These are phyloP conservation scores for Chrysopa pallens DNA, from an alignment of 1,140 invertebrate species.

Conservation along the genomic window DNA sequence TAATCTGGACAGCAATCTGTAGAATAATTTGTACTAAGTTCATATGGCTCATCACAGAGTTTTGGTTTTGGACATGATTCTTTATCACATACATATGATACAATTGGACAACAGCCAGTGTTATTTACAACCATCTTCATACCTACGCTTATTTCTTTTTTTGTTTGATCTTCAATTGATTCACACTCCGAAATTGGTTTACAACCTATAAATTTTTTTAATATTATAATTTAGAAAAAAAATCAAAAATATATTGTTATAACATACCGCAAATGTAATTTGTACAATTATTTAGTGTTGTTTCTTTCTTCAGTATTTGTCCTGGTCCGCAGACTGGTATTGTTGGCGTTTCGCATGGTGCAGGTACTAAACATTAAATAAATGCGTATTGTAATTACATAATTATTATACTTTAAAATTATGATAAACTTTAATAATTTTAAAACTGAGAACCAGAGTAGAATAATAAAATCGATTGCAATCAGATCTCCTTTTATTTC, in stretches of 20 bases:
- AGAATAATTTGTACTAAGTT: slow-evolving; percentile 22
- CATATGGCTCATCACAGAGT: slow-evolving; percentile 37
- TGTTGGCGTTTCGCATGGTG: slow-evolving; percentile 36
- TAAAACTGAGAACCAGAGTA: too few species aligned
- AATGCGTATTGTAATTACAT: too few species aligned
- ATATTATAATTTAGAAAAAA: neutral
- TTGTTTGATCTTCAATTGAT: slow-evolving; percentile 19
- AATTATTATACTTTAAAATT: too few species aligned
- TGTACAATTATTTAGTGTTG: slow-evolving; percentile 35
- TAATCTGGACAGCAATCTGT: slow-evolving; percentile 43
- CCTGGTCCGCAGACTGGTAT: slow-evolving; percentile 48
- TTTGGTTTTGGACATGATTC: slow-evolving; percentile 37
- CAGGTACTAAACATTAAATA: slow-evolving; percentile 5
- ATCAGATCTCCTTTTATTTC: too few species aligned
- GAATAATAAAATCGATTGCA: too few species aligned
- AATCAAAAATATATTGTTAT: slow-evolving; percentile 1
- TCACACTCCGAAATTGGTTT: slow-evolving; percentile 47
- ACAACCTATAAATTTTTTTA: slow-evolving; percentile 31
- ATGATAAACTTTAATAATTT: too few species aligned
- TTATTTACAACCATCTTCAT: slow-evolving; percentile 33
- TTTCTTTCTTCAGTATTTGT: slow-evolving; percentile 44
- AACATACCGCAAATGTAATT: slow-evolving; percentile 48
- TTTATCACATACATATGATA: slow-evolving; percentile 34
- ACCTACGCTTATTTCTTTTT: slow-evolving; percentile 34
- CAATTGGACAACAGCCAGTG: slow-evolving; percentile 48